phyloP scores from a whole-genome alignment of 2,797 vertebrate genomes.

The Sandelia bainsii region DNA sequence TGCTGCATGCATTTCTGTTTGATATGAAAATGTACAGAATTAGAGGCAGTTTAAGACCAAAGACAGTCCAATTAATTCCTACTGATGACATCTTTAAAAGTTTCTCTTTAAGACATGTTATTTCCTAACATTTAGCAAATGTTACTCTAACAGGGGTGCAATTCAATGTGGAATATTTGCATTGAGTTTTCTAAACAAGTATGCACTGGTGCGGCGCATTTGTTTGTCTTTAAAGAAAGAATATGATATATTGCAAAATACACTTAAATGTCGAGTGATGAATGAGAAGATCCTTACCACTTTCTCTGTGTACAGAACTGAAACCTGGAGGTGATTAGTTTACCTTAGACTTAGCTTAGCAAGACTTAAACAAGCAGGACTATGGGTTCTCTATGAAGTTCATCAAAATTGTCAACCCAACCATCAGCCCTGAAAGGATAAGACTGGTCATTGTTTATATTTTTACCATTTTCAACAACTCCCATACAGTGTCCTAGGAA shows the following conservation, averaged over 20 bases:
- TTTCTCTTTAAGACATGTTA: background rate
- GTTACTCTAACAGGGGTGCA: background rate
- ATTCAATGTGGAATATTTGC: background rate
- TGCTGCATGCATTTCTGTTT: slow-evolving; percentile 10
- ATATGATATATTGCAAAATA: background rate
- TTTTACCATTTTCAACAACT: no score
- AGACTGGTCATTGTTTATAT: no score
- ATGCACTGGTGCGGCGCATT: background rate
- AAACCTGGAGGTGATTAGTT: background rate
- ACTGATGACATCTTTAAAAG: background rate
- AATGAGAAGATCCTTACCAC: background rate
- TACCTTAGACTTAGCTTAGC: background rate
- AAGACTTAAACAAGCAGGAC: background rate
- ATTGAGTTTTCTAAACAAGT: background rate
- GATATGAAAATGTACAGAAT: slow-evolving; percentile 19
- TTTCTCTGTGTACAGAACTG: background rate
- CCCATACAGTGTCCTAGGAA: no score
- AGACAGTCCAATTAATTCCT: background rate
- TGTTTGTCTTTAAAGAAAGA: background rate
- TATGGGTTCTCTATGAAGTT: background rate
- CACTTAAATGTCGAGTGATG: background rate
- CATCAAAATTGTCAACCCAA: background rate
- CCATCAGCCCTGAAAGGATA: background rate
- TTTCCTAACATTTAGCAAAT: background rate
- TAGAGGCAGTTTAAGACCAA: background rate